These are phyloP conservation scores for Halcyon malimbica DNA, from an alignment of 2,113 vertebrate species.

Conservation along the genomic window DNA sequence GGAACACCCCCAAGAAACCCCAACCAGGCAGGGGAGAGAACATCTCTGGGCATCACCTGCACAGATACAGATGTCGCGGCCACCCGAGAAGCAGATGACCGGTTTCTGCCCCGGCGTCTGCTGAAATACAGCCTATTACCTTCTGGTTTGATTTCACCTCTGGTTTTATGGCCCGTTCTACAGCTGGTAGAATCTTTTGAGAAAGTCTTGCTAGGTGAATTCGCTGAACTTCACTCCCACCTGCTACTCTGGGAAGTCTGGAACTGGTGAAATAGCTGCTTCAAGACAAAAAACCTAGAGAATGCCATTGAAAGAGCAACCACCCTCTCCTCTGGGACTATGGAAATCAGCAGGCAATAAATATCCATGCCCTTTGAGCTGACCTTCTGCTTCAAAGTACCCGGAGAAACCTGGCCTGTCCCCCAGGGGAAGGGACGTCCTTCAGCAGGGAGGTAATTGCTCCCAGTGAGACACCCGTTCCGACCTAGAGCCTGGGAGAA, in stretches of 20 bases:
- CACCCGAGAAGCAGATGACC: background rate
- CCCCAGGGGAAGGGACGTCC: background rate
- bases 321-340: background rate
- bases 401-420: background rate
- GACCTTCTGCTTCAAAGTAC: background rate
- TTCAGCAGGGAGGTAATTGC: background rate
- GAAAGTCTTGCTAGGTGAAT: background rate
- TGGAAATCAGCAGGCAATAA: background rate
- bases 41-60: background rate
- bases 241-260: background rate
- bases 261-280: background rate
- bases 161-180: background rate
- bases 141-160: background rate
- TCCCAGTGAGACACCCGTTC: background rate
- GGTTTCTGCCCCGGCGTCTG: no score
- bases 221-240: background rate
- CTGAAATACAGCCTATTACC: background rate
- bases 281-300: background rate
- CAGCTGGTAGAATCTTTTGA: background rate
- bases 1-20: background rate
- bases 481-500: background rate
- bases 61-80: background rate
- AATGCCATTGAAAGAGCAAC: background rate
- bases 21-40: rapidly evolving
- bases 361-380: background rate